Base-by-base conservation (phyloP, 1,140 invertebrate species). In the Contarinia nasturtii region DNA sequence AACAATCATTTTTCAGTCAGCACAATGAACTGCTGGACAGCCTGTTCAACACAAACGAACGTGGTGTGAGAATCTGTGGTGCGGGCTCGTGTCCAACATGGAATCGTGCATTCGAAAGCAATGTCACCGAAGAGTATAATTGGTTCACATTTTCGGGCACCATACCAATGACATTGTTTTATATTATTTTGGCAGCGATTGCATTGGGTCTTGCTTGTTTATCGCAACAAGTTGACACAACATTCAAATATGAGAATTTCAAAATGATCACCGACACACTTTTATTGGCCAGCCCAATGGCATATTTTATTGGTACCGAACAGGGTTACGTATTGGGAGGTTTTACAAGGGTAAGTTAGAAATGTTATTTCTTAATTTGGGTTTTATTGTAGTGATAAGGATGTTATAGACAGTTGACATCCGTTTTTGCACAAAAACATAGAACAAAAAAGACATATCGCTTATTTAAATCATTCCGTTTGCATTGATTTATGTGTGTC, bases 261-360 rank as follows among this genome's bases (percentile, higher is more conserved):
- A 62, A 66, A 44, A 62, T 64, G 21, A 51, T 61, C 2, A 58
- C 53, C 7, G 56, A 59, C 42, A 71, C 70, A 40, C 54, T 80
- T 36, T 71, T 74, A 50, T 62, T 79, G 33, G 69, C 74, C 10
- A 73, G 75, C 0, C 75, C 77, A 0, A 54, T 79, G 37, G 72
- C 75, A 2, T 63, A 77, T 15, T 80, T 79, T 50, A 76, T 79
- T 47, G 77, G 77, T 21, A 64, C 78, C 18, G 76, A 79, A 52
- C 77, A 80, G 55, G 75, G 73, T 33, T 79, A 79, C 50, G 77
- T 80, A 59, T 70, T 73, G 45, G 67, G 72, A 2, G 77, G 78
- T 50, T 80, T 78, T 52, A 67, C 72, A 36, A 72, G 77, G 60
- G 74, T 75, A 53, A 61, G 51, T 27, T 27, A 5, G 27, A 27